These are phyloP conservation scores for Notamacropus eugenii DNA, from an alignment of 2,797 vertebrate species.

Conservation along the genomic window DNA sequence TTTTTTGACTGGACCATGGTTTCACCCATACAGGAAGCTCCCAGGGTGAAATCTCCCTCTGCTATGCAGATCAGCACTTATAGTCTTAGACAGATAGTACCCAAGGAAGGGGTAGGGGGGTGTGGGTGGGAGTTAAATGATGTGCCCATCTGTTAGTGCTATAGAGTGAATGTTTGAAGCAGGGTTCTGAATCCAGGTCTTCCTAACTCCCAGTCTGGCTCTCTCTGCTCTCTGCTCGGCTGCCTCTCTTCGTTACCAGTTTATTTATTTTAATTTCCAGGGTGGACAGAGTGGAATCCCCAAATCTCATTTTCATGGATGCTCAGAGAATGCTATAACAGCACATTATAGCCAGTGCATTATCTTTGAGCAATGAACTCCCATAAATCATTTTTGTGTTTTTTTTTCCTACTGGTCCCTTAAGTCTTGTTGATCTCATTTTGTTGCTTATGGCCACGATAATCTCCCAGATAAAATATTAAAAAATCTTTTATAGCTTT, in stretches of 20 bases:
- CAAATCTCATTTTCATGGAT: constrained; percentile 55
- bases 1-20: not conserved
- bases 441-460: constrained; percentile 69
- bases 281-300: constrained; percentile 39
- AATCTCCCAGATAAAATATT: constrained; percentile 80
- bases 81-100: not conserved
- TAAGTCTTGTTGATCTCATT: constrained; percentile 68
- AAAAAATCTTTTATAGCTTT: constrained; percentile 66
- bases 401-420: constrained; percentile 59
- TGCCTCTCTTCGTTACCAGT: constrained; percentile 30
- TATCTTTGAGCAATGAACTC: constrained; percentile 31
- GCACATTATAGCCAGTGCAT: not conserved
- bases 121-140: not conserved
- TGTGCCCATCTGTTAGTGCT: not conserved
- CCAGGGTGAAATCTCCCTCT: not conserved
- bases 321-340: not conserved
- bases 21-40: not conserved
- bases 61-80: not conserved
- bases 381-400: constrained; percentile 10
- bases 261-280: constrained; percentile 70
- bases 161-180: not conserved
- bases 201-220: not conserved
- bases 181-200: not conserved
- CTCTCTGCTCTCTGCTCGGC: not conserved
- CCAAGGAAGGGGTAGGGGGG: not conserved